Conservation (phyloP, 2,113 vertebrate genomes). For the Siniperca knerii region DNA sequence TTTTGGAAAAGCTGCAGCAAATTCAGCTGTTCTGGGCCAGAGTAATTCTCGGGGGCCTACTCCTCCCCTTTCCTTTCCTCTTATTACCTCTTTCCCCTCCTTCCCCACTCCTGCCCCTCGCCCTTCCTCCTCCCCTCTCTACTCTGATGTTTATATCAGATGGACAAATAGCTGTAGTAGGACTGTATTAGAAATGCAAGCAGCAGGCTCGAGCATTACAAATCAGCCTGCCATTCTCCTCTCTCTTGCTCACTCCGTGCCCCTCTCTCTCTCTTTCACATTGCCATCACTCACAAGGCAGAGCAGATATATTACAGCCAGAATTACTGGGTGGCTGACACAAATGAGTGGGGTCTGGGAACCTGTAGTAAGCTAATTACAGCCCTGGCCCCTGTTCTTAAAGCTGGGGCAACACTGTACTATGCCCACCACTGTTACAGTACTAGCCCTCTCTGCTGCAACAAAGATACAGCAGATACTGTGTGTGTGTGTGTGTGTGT, state of each 20-base stretch:
- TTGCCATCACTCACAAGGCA: constrained; percentile 66
- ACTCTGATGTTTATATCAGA: constrained; percentile 72
- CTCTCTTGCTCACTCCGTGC: not conserved
- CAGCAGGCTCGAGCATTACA: constrained; percentile 69
- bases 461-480: not conserved
- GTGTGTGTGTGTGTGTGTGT: not conserved
- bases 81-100: no score
- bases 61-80: not conserved
- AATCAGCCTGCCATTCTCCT: constrained; percentile 71
- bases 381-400: constrained; percentile 70
- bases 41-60: not conserved
- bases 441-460: constrained; percentile 5
- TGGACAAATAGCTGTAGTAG: constrained; percentile 78
- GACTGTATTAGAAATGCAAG: constrained; percentile 79
- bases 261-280: constrained; percentile 23
- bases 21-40: not conserved
- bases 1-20: not conserved
- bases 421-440: constrained; percentile 50
- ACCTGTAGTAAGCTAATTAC: constrained; percentile 83
- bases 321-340: constrained; percentile 83
- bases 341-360: constrained; percentile 81
- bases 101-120: not conserved
- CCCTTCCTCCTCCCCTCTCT: no score
- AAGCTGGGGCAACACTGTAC: constrained; percentile 73
- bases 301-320: constrained; percentile 79